Evolutionary conservation across 2,113 vertebrate genomes (phyloP), one percentile per base, ranked within the genome.

Genomic region (Lathamus discolor): DNA sequence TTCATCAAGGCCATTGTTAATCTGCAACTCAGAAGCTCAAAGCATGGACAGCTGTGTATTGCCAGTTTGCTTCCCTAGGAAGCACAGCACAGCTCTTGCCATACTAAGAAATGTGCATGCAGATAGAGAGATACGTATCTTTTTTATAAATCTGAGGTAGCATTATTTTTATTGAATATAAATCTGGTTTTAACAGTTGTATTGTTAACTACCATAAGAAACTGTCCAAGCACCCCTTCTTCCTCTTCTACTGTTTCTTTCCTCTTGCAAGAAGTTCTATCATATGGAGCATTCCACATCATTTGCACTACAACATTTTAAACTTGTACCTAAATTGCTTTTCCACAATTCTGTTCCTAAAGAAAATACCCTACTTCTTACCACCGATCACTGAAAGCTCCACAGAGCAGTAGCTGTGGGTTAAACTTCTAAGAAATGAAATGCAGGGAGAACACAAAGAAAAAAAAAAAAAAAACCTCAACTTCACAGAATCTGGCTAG

Each of bases 121-220:
- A 86, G 44, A 55, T 5, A 64, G 17, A 73, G 7, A 82, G 9
- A 39, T 16, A 46, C 0, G 0, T 8, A 35, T 6, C 4, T 62
- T 62, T 78, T 48, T 70, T 9, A 57, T 44, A 57, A 48, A 43
- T 14, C 51, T 70, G 19, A 59, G 22, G 28, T 54, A 76, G 31
- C 4, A 5, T 10, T 20, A 72, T 29, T 29, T 72, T 46, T 51
- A 35, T 17, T 68, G 25, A 93, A 64, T 46, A 55, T 11, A 80
- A 55, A 80, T 37, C 25, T 77, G n/a, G 3, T 77, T 89, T 80
- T 69, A 88, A 75, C 28, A 69, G 11, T 9, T 73, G 5, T 17
- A 20, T 69, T 81, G 51, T 80, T 73, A 80, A 77, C 63, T 41
- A 72, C 17, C 43, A 3, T 14, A 69, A 46, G 41, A 69, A 87